These are phyloP conservation scores for Antennarius striatus DNA, from an alignment of 2,113 vertebrate species.

Conservation along the genomic window DNA sequence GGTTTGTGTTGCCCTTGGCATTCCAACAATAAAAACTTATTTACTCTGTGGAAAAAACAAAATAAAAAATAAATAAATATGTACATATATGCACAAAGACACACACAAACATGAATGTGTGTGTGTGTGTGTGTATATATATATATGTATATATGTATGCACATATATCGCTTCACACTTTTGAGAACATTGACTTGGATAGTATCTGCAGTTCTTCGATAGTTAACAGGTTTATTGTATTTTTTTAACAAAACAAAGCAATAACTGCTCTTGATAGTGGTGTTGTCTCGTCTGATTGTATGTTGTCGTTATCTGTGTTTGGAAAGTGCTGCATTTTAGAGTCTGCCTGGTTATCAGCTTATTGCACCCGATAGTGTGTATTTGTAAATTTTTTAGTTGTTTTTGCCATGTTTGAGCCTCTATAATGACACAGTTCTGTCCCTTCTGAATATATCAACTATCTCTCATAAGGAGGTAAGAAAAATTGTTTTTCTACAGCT, in stretches of 20 bases:
- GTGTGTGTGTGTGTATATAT: no score
- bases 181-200: not conserved
- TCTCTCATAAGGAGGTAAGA: conserved; percentile 3
- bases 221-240: not conserved
- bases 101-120: no score
- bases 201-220: not conserved
- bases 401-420: not conserved
- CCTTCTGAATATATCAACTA: not conserved
- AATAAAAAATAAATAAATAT: no score
- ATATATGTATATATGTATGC: no score
- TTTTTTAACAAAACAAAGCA: not conserved
- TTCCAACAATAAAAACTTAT: no score
- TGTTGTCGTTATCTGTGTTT: conserved; percentile 17
- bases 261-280: not conserved
- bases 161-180: conserved; percentile 1
- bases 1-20: not conserved
- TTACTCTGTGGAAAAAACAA: no score
- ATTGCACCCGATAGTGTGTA: conserved; percentile 27
- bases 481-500: conserved; percentile 1
- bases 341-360: conserved; percentile 44
- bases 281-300: not conserved
- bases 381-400: not conserved
- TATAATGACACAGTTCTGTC: not conserved
- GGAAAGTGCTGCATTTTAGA: conserved; percentile 9
- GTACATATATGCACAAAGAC: no score